These are phyloP conservation scores for Chondrosia reniformis DNA, from an alignment of 37 sponge, comb jelly and placozoan species.

Conservation along the genomic window DNA sequence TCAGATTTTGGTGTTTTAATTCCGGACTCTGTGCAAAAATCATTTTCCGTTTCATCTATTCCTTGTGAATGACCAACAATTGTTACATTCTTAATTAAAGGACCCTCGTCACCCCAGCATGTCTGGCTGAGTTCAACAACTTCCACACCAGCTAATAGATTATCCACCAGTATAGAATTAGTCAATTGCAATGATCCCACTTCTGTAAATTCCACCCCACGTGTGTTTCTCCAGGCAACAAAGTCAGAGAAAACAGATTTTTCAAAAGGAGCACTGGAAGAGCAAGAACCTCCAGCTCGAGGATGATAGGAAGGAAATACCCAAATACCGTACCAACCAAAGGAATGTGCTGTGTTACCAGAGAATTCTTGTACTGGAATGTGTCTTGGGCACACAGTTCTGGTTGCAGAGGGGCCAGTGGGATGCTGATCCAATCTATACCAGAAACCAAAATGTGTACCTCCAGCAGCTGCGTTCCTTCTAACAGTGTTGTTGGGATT, in stretches of 20 bases:
- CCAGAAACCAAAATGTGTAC: slow-evolving; percentile 97
- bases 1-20: slow-evolving; percentile 59
- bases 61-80: slow-evolving; percentile 55
- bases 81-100: slow-evolving; percentile 48
- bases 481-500: slow-evolving; percentile 84
- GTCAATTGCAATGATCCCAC: slow-evolving; percentile 69
- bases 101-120: slow-evolving; percentile 47
- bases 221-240: slow-evolving; percentile 72
- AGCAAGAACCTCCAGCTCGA: slow-evolving; percentile 54
- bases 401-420: slow-evolving; percentile 75
- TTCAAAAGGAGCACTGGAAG: slow-evolving; percentile 13
- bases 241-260: slow-evolving; percentile 66
- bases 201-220: slow-evolving; percentile 80
- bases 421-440: slow-evolving; percentile 83
- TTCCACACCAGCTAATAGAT: slow-evolving; percentile 72
- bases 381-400: slow-evolving; percentile 66
- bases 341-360: slow-evolving; percentile 89
- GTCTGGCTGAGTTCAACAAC: slow-evolving; percentile 20
- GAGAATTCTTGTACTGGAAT: slow-evolving; percentile 71
- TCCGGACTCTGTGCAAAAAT: slow-evolving; percentile 68
- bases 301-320: slow-evolving; percentile 79
- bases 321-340: slow-evolving; percentile 97
- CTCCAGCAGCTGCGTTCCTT: slow-evolving; percentile 94
- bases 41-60: slow-evolving; percentile 20
- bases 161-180: slow-evolving; percentile 67